phyloP scores from a whole-genome alignment of 2,888 invertebrate species.

The Macrophya alboannulata region DNA sequence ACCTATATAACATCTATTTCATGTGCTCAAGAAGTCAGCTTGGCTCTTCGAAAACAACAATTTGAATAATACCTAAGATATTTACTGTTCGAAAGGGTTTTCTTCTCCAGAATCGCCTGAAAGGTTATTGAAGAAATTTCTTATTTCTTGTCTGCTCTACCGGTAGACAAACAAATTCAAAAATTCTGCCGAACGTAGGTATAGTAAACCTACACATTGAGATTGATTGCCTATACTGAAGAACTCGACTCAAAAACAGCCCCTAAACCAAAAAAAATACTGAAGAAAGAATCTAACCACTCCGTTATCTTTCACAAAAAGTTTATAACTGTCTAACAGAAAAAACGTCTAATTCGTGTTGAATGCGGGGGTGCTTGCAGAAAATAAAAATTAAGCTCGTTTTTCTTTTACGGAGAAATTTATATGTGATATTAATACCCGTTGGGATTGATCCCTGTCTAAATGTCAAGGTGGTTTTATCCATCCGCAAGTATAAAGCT shows the following conservation, averaged over 20 bases:
- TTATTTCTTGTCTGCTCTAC: background rate
- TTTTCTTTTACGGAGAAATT: background rate
- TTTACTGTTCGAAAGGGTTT: background rate
- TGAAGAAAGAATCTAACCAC: background rate
- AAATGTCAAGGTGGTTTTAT: background rate
- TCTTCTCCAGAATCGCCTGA: background rate
- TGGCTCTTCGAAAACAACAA: constrained; percentile 26
- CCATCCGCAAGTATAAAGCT: background rate
- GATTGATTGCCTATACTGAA: background rate
- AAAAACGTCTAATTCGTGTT: background rate
- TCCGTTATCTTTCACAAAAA: background rate
- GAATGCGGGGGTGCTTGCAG: background rate
- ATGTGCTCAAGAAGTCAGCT: background rate
- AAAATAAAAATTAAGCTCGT: background rate
- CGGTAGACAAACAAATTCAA: background rate
- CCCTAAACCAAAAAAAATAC: background rate
- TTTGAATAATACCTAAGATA: constrained; percentile 13
- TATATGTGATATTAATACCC: background rate
- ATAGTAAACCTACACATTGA: background rate
- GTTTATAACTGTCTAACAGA: background rate
- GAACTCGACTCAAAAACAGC: background rate
- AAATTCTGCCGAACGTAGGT: background rate
- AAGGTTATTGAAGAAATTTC: background rate
- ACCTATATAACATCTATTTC: background rate
- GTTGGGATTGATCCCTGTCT: background rate